These are phyloP conservation scores for Gallinago undulata DNA, from an alignment of 2,113 vertebrate species.

Conservation along the genomic window DNA sequence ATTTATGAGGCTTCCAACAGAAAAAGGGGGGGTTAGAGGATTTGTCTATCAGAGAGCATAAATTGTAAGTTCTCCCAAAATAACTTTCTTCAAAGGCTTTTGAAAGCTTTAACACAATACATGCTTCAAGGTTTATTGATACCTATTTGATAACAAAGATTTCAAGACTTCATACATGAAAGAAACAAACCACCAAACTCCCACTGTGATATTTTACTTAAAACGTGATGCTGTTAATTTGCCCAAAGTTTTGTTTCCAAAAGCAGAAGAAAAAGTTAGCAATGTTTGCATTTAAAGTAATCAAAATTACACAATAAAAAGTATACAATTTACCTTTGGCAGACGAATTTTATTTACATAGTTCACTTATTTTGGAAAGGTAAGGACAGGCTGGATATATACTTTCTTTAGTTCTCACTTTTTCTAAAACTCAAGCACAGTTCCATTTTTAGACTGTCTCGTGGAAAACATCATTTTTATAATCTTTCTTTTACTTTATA, in stretches of 20 bases:
- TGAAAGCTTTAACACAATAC: not conserved
- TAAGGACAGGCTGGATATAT: not conserved
- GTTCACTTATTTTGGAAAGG: not conserved
- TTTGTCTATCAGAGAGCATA: not conserved
- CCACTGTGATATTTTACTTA: not conserved
- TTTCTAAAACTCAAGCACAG: not conserved
- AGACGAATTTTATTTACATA: not conserved
- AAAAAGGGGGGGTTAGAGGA: not conserved
- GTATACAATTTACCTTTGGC: not conserved
- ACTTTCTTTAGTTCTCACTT: not conserved
- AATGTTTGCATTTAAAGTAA: not conserved
- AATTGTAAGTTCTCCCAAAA: not conserved
- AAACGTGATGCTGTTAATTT: not conserved
- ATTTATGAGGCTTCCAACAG: not conserved
- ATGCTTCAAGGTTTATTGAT: not conserved
- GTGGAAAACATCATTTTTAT: not conserved
- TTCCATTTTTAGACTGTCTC: not conserved
- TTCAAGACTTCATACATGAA: not conserved
- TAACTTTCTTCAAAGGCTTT: not conserved
- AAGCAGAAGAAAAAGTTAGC: not conserved
- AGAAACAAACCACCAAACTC: not conserved
- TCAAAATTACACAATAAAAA: not conserved
- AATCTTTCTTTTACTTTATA: not conserved
- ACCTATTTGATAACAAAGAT: not conserved
- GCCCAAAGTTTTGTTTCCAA: not conserved